These are phyloP conservation scores for Pseudococcus longispinus DNA, from an alignment of 2,888 invertebrate species.

Conservation along the genomic window DNA sequence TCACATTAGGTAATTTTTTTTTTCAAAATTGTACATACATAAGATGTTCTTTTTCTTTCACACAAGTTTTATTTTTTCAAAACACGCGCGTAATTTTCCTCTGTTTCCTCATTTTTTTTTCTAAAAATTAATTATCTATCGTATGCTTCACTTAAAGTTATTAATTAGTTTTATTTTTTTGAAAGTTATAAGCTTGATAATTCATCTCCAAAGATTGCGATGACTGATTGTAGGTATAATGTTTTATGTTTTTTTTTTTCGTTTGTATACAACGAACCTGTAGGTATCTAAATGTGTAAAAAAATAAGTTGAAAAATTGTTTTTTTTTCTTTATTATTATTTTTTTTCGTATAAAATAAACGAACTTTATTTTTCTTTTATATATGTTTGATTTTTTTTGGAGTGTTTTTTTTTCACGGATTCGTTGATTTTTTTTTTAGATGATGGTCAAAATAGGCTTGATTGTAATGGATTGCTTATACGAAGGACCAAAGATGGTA, in stretches of 20 bases:
- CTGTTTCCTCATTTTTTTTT: too few relatives aligned
- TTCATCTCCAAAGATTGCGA: slow-evolving; percentile 36
- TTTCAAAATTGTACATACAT: too few relatives aligned
- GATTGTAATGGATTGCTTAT: too few relatives aligned
- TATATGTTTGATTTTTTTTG: not conserved
- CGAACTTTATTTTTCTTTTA: not conserved
- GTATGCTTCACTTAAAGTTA: not conserved
- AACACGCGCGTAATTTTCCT: not conserved
- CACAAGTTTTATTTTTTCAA: not conserved
- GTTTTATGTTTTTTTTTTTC: not conserved
- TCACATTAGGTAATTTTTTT: too few relatives aligned
- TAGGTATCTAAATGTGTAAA: not conserved
- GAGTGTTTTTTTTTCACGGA: not conserved
- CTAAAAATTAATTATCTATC: too few relatives aligned
- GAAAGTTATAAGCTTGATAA: not conserved
- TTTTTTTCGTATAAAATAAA: not conserved
- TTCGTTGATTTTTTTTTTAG: not conserved
- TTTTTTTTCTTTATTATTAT: not conserved
- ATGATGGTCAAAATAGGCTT: not conserved
- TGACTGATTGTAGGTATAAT: slow-evolving; percentile 36
- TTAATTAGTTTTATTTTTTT: not conserved
- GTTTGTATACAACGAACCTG: not conserved
- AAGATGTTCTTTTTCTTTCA: not conserved
- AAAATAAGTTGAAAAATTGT: not conserved
- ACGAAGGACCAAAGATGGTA: too few relatives aligned